Conservation (phyloP, 2,797 vertebrate species). For the Ceryle rudis region DNA sequence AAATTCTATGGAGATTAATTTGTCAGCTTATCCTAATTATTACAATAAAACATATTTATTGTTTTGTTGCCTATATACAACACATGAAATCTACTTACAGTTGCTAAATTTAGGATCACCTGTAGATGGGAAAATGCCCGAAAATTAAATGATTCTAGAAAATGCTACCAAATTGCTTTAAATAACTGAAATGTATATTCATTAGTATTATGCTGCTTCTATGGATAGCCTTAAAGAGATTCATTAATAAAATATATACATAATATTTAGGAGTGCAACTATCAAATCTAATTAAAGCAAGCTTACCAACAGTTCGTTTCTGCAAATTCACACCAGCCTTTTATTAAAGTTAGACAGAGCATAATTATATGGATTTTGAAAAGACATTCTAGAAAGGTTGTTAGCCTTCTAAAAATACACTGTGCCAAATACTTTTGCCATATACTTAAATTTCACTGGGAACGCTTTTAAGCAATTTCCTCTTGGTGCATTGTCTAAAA, state of each 20-base stretch:
- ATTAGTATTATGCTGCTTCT: neutral
- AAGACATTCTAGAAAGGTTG: neutral
- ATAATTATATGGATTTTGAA: neutral
- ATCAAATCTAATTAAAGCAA: neutral
- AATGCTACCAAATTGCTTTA: neutral
- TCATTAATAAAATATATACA: neutral
- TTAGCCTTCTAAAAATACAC: conserved; percentile 24
- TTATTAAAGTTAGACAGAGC: neutral
- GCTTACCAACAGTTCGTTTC: neutral
- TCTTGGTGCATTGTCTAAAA: neutral
- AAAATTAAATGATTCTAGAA: neutral
- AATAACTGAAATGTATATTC: neutral
- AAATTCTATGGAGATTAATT: neutral
- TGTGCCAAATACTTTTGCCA: neutral
- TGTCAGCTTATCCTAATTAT: neutral
- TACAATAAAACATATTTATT: neutral
- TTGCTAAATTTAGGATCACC: conserved; percentile 8
- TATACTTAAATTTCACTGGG: neutral
- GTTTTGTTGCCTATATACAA: neutral
- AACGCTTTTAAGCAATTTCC: neutral
- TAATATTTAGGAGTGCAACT: neutral
- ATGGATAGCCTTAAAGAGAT: neutral
- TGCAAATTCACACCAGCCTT: neutral
- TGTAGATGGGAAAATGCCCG: neutral
- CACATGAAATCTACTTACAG: neutral